phyloP scores from a whole-genome alignment of 1,140 invertebrate species.

The Andrena cerasifolii region DNA sequence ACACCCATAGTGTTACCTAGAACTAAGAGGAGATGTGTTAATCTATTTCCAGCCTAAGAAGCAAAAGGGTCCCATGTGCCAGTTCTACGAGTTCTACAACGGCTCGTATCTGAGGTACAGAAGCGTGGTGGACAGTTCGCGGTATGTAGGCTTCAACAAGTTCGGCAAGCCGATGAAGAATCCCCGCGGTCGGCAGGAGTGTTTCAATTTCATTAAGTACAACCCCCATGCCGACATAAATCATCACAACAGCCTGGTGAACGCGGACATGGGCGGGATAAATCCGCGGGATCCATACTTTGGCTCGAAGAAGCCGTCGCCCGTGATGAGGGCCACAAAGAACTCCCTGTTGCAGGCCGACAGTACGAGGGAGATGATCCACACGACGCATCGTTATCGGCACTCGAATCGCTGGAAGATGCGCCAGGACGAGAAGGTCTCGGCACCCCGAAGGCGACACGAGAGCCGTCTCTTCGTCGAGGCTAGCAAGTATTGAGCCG shows the following conservation, averaged over 20 bases:
- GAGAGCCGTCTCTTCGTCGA: slow-evolving; percentile 72
- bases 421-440: slow-evolving; percentile 62
- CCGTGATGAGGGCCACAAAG: slow-evolving; percentile 65
- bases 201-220: slow-evolving; percentile 83
- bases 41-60: slow-evolving; percentile 75
- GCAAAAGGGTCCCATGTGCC: slow-evolving; percentile 80
- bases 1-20: no score
- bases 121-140: slow-evolving; percentile 78
- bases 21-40: not conserved
- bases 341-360: slow-evolving; percentile 66
- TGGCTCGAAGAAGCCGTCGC: slow-evolving; percentile 62
- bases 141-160: slow-evolving; percentile 82
- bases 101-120: slow-evolving; percentile 82
- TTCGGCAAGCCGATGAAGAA: slow-evolving; percentile 80
- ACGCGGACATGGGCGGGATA: slow-evolving; percentile 74
- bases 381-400: slow-evolving; percentile 75
- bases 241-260: slow-evolving; percentile 81
- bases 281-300: slow-evolving; percentile 65
- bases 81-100: slow-evolving; percentile 83
- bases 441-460: slow-evolving; percentile 72
- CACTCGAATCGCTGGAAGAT: slow-evolving; percentile 78
- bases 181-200: slow-evolving; percentile 77
- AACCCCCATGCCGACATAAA: slow-evolving; percentile 81
- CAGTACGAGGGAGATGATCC: slow-evolving; percentile 59
- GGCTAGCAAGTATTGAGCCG: slow-evolving; percentile 78